phyloP scores from a whole-genome alignment of 2,888 invertebrate species.

The Acleris emargana region DNA sequence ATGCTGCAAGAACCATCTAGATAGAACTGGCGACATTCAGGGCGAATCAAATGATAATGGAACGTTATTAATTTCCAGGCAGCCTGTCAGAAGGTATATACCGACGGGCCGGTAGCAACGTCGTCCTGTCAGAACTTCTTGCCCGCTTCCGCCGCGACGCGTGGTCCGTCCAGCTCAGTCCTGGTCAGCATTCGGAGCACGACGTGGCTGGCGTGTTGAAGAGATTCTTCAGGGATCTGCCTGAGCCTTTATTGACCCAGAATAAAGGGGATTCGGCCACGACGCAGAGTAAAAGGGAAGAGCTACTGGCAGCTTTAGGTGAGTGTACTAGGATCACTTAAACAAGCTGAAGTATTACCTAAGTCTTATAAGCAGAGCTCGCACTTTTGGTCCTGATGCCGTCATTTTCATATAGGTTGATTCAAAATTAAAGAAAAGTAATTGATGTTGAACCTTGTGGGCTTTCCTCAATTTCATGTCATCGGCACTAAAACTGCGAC shows the following conservation, averaged over 20 bases:
- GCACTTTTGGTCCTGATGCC: too few species aligned
- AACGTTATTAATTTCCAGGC: conserved; percentile 72
- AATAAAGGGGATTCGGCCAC: conserved; percentile 87
- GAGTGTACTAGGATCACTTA: conserved; percentile 32
- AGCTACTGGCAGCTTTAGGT: conserved; percentile 88
- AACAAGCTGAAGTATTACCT: too few species aligned
- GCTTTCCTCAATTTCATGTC: too few species aligned
- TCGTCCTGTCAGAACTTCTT: conserved; percentile 88
- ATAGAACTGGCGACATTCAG: not conserved
- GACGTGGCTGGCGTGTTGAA: conserved; percentile 95
- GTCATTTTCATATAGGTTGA: too few species aligned
- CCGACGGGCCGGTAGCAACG: conserved; percentile 91
- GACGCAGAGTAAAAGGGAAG: conserved; percentile 87
- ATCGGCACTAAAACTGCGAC: too few species aligned
- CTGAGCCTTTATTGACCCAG: conserved; percentile 91
- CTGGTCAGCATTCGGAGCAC: conserved; percentile 90
- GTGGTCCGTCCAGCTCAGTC: conserved; percentile 92
- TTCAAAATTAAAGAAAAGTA: too few species aligned
- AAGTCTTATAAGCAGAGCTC: too few species aligned
- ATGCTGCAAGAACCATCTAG: too few species aligned
- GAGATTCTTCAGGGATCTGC: conserved; percentile 94
- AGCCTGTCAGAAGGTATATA: conserved; percentile 95
- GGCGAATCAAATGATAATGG: not conserved
- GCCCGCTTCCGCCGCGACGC: conserved; percentile 91
- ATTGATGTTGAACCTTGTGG: too few species aligned